Evolutionary conservation across 2,113 vertebrate species (phyloP), one percentile per base, ranked within the genome.

Genomic region (Eptatretus burgeri): DNA sequence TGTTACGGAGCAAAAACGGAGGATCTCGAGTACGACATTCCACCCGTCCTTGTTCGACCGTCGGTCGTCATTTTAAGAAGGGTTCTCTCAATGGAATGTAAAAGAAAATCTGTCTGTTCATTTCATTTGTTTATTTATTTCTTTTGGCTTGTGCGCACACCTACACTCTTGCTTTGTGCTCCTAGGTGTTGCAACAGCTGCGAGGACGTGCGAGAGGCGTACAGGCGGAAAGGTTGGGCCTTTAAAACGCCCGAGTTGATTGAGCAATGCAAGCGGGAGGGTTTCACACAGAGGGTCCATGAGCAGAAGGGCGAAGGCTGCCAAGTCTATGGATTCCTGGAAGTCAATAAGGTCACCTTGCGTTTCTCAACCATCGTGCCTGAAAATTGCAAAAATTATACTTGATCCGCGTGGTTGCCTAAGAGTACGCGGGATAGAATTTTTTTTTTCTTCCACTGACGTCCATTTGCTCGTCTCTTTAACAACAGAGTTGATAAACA

Each of bases 221-320:
- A 98, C 67, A 77, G 91, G 65, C 76, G 88, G 12, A 80, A 84
- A 52, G 88, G 91, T 71, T 98, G 91, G 91, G 91, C 91, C 1
- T 94, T 98, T 68, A 95, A 98, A 72, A 98, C 76, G 20, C 84
- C 88, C 0, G 89, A 95, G 69, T 87, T 80, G 63, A 98, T 95
- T 51, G 91, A 89, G 71, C 91, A 98, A 72, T 98, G 91, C 69
- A 84, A 81, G 69, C 77, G 91, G 64, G 91, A 98, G 69, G 91
- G 91, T 14, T 98, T 98, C 73, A 85, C 82, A 51, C 85, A 95
- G 75, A 94, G 82, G 77, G 91, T 98, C 84, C 85, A 93, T 73
- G 91, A 98, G 68, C 91, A 98, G 77, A 98, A 93, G 77, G 91
- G 95, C 1, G 89, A 98, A 68, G 91, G 91, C 64, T 98, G 91